Evolutionary conservation across 2,888 invertebrate species (phyloP), one percentile per base, ranked within the genome.

Genomic region (Miltochrista miniata): DNA sequence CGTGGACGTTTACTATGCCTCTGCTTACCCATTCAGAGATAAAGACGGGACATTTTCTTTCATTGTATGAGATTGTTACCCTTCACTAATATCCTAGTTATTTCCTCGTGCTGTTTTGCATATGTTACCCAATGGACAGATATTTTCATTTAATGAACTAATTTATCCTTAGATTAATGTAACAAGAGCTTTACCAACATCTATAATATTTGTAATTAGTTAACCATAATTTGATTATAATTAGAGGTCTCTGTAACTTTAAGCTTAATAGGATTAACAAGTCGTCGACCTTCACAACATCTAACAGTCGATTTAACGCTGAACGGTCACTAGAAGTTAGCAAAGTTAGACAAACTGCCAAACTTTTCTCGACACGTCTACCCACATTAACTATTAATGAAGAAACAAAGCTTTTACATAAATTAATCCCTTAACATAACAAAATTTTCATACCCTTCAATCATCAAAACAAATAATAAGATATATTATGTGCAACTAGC

Each of bases 341-440:
- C 18, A 43, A 34, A 33, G 43, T 43, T 34, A 13, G 30, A 43
- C 34, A 34, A 34, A 12, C 43, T 43, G 34, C 18, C 43, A 34
- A 43, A 43, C 34, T 43, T 43, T 18, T 43, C 13, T 24, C 33
- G 43, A 43, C 12, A 43, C 12, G 34, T 8, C 34, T 10, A 34
- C 34, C 24, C 34, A n/a, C 12, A 24, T n/a, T 12, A 2, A 43
- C 33, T 33, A 24, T 34, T 43, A 43, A 43, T 43, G 34, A 10
- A 43, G 10, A 34, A 34, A 15, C 18, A 38, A 38, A 15, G 15
- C 18, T 38, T 18, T 38, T 8, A 38, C 18, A 18, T 24, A 24
- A 24, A 24, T 24, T 18, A 38, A 24, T 15, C 38, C 38, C 15
- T 14, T 36, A 15, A 36, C 10, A 36, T 14, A 10, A 13, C 14